Percentiles rank a stretch among this genome's conserved stretches.
phyloP scores from a whole-genome alignment of 2,888 invertebrate species.

The Adelognathus sp. region DNA sequence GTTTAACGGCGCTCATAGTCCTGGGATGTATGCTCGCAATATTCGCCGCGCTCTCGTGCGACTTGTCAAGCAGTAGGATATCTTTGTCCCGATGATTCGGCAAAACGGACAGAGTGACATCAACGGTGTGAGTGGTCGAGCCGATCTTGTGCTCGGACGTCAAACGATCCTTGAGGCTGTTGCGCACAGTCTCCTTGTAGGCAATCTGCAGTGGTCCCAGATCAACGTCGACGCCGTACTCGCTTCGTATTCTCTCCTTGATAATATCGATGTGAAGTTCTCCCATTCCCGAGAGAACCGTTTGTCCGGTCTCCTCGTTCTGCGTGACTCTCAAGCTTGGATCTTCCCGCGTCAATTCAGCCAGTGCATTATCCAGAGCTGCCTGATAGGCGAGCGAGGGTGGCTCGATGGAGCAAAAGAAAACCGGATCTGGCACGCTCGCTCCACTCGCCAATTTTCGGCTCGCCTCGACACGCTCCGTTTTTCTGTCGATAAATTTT shows the following conservation, averaged over 20 bases:
- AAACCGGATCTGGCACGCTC: conserved; percentile 95
- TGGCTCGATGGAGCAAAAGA: conserved; percentile 97
- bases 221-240: conserved; percentile 95
- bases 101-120: conserved; percentile 85
- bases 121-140: conserved; percentile 84
- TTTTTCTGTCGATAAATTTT: conserved; percentile 78
- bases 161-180: conserved; percentile 81
- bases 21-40: conserved; percentile 86
- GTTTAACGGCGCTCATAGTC: conserved; percentile 86
- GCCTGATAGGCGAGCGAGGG: conserved; percentile 89
- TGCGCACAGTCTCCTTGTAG: conserved; percentile 89
- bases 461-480: too few relatives aligned
- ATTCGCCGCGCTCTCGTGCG: conserved; percentile 87
- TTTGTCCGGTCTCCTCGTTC: conserved; percentile 93
- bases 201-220: conserved; percentile 96
- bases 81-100: conserved; percentile 79
- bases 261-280: conserved; percentile 98
- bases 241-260: conserved; percentile 91
- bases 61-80: conserved; percentile 84
- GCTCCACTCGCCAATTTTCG: conserved; percentile 85
- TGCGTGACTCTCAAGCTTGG: conserved; percentile 91
- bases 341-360: conserved; percentile 93
- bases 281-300: conserved; percentile 96
- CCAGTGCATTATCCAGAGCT: conserved; percentile 90
- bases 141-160: conserved; percentile 86